Evolutionary conservation across 2,888 invertebrate species (phyloP).

Genomic region (Eupithecia exiguata): DNA sequence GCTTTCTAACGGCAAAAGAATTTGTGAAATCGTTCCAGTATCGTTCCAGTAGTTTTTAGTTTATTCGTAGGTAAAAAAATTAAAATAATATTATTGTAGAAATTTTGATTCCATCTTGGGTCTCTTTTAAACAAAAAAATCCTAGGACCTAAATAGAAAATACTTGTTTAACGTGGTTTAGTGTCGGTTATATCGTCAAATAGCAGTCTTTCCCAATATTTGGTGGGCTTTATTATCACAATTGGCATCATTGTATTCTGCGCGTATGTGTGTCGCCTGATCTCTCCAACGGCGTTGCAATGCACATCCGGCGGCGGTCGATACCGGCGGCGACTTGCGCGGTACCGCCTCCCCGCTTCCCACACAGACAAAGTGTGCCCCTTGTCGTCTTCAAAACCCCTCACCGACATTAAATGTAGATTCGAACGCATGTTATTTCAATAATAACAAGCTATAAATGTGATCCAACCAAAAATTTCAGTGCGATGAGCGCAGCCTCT

Average conservation of each 20-base stretch:
- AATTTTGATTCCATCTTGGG: background rate
- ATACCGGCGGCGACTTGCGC: slow-evolving; percentile 80
- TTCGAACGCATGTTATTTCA: slow-evolving; percentile 71
- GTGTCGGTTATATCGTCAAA: background rate
- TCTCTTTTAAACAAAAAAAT: background rate
- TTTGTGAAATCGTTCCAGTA: too few relatives aligned
- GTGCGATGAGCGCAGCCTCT: background rate
- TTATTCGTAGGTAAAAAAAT: too few relatives aligned
- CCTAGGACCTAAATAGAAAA: too few relatives aligned
- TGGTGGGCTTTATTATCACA: background rate
- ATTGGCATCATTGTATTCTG: background rate
- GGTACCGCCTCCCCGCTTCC: slow-evolving; percentile 63
- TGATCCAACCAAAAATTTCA: background rate
- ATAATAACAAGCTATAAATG: background rate
- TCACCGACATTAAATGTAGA: slow-evolving; percentile 72
- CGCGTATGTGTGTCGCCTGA: slow-evolving; percentile 47
- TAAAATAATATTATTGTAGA: too few relatives aligned
- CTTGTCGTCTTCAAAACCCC: slow-evolving; percentile 64
- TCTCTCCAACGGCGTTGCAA: slow-evolving; percentile 71
- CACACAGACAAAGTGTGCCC: slow-evolving; percentile 53
- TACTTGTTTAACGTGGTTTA: background rate
- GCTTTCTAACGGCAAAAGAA: too few relatives aligned
- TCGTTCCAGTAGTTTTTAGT: too few relatives aligned
- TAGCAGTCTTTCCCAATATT: background rate
- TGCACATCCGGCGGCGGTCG: slow-evolving; percentile 82